Conservation (phyloP, 64 coral and sea anemone species). For the Actinia equina region DNA sequence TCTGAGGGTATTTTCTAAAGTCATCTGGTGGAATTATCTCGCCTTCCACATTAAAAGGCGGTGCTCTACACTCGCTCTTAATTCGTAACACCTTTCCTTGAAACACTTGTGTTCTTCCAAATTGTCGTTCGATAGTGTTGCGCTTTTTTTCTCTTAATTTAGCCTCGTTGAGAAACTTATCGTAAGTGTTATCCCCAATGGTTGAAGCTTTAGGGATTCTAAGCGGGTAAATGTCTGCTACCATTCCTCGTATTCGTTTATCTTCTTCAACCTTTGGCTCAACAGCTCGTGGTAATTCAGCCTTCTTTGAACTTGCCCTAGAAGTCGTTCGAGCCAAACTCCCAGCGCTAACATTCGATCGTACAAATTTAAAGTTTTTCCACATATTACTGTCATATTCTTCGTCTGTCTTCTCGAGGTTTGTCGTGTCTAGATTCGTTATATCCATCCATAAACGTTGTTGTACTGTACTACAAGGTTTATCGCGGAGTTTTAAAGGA, state of each 20-base stretch:
- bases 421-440: slow-evolving; percentile 49
- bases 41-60: slow-evolving; percentile 71
- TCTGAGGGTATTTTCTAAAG: slow-evolving; percentile 44
- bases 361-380: slow-evolving; percentile 94
- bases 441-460: slow-evolving; percentile 80
- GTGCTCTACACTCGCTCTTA: slow-evolving; percentile 75
- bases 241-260: neutral
- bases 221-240: slow-evolving; percentile 63
- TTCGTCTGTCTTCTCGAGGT: slow-evolving; percentile 54
- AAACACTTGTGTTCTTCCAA: slow-evolving; percentile 17
- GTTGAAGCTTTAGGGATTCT: slow-evolving; percentile 72
- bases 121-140: slow-evolving; percentile 48
- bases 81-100: slow-evolving; percentile 49
- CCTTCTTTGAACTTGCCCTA: neutral
- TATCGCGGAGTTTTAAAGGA: slow-evolving; percentile 44
- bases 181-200: slow-evolving; percentile 67
- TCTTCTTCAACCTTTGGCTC: slow-evolving; percentile 13
- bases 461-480: slow-evolving; percentile 62
- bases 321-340: neutral
- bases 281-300: neutral
- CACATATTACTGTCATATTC: slow-evolving; percentile 90
- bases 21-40: slow-evolving; percentile 58
- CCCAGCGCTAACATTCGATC: slow-evolving; percentile 46
- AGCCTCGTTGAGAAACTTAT: slow-evolving; percentile 63
- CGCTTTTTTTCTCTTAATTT: slow-evolving; percentile 54